Base-by-base conservation (phyloP, 2,113 vertebrate genomes). In the Colistium nudipinnis region DNA sequence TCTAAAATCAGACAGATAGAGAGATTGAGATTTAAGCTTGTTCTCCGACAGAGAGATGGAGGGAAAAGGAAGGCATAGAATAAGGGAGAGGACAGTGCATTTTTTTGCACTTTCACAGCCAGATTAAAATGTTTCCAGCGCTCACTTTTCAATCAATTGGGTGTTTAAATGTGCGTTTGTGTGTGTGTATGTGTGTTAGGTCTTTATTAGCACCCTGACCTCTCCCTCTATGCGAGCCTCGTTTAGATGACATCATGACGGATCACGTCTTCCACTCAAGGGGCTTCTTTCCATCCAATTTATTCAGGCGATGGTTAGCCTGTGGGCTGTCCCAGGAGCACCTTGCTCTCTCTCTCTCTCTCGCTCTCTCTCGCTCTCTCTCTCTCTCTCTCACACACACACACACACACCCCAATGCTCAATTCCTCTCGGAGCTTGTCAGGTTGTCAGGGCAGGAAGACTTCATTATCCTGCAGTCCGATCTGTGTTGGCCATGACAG, bases 401-500 rank as follows among this genome's bases (percentile, higher is more conserved):
- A 41, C 65, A 39, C 62, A 43, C 72, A 41, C 39, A 25, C 39
- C 19, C 69, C 7, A 72, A 41, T 57, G 36, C 55, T 28, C 44
- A 16, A 64, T 61, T 27, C 54, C 69, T 78, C 77, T 62, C 48
- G 6, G 63, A 69, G 80, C 76, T 82, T 88, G 88, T 91, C 89
- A 89, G 83, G 74, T 72, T n/a, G n/a, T n/a, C n/a, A 78, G 85
- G 49, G 70, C 78, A 87, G 78, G 82, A 92, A 83, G 84, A 91
- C 92, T 93, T 93, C 90, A 92, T 93, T 93, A 93, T 92, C 91
- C 81, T 84, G 80, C 89, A 78, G 82, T 89, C 86, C 86, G 83
- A 82, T 88, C 90, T 88, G 68, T 91, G 91, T 92, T 87, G 88
- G 89, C 80, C 70, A 70, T 92, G 91, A 93, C 91, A 89, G 89